Percentiles rank a stretch among this genome's conserved stretches.
Evolutionary conservation across 2,797 vertebrate species (phyloP).

Genomic region (Aplochiton taeniatus): DNA sequence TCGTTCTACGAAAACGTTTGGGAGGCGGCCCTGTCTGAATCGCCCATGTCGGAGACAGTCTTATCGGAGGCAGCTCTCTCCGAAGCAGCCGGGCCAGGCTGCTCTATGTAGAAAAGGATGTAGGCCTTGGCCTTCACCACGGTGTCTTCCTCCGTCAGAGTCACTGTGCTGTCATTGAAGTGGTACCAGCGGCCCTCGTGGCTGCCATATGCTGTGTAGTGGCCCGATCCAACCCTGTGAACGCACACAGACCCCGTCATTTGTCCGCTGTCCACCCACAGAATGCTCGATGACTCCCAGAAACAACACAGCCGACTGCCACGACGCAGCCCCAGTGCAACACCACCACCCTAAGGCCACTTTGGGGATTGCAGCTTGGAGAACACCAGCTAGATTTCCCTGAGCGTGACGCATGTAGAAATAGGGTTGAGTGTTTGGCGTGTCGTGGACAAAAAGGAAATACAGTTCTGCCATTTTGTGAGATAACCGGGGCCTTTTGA

Average conservation of each 20-base stretch:
- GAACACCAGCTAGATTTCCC: background rate
- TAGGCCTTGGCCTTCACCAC: constrained; percentile 97
- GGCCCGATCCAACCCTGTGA: constrained; percentile 91
- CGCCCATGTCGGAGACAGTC: background rate
- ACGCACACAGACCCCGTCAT: constrained; percentile 39
- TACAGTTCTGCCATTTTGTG: no score
- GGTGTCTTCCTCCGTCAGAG: constrained; percentile 88
- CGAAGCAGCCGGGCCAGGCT: constrained; percentile 71
- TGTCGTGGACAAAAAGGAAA: no score
- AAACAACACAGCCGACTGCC: constrained; percentile 13
- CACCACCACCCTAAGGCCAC: constrained; percentile 52
- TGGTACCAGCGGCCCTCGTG: constrained; percentile 95
- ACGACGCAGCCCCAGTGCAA: constrained; percentile 19
- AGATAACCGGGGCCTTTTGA: no score
- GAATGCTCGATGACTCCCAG: constrained; percentile 16
- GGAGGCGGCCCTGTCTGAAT: background rate
- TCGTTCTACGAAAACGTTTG: background rate
- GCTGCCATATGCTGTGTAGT: constrained; percentile 94
- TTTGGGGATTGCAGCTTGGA: constrained; percentile 15
- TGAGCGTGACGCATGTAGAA: constrained; percentile 18
- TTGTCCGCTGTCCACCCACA: constrained; percentile 5
- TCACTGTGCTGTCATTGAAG: constrained; percentile 99
- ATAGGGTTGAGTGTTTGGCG: background rate
- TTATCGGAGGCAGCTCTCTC: constrained; percentile 51
- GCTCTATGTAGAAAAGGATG: constrained; percentile 95